phyloP scores from a whole-genome alignment of 2,797 vertebrate species.

The Enteromius paludinosus region DNA sequence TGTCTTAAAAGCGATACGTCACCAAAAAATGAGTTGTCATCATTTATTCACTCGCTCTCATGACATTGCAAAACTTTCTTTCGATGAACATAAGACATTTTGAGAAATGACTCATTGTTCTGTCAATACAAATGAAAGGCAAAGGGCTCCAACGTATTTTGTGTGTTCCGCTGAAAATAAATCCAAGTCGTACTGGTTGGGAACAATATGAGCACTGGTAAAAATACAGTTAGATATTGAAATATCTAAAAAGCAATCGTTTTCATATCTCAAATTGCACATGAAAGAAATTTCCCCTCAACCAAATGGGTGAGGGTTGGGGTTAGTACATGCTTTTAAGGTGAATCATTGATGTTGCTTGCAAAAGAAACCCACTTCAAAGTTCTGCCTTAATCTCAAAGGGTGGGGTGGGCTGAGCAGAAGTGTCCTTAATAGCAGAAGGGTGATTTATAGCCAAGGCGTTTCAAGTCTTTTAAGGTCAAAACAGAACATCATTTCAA shows the following conservation, averaged over 20 bases:
- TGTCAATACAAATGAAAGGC: background rate
- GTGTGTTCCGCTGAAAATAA: background rate
- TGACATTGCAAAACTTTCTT: background rate
- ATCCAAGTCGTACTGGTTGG: background rate
- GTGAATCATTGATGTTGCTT: background rate
- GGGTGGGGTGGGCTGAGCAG: background rate
- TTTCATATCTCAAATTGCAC: background rate
- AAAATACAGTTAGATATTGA: background rate
- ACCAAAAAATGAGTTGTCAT: background rate
- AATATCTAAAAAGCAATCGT: background rate
- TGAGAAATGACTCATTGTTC: background rate
- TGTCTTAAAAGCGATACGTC: background rate
- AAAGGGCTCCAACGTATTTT: background rate
- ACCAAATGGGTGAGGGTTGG: background rate
- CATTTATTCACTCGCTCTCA: background rate
- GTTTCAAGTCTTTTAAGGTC: slow-evolving; percentile 25
- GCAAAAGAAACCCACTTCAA: slow-evolving; percentile 8
- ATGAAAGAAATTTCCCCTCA: background rate
- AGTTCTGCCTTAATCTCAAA: background rate
- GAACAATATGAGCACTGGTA: background rate
- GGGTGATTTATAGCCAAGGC: background rate
- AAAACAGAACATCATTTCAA: slow-evolving; percentile 62
- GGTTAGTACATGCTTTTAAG: background rate
- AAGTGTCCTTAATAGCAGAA: slow-evolving; percentile 5
- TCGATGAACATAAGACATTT: background rate